These are phyloP conservation scores for Pampusana beccarii DNA, from an alignment of 2,113 vertebrate genomes.

Conservation along the genomic window DNA sequence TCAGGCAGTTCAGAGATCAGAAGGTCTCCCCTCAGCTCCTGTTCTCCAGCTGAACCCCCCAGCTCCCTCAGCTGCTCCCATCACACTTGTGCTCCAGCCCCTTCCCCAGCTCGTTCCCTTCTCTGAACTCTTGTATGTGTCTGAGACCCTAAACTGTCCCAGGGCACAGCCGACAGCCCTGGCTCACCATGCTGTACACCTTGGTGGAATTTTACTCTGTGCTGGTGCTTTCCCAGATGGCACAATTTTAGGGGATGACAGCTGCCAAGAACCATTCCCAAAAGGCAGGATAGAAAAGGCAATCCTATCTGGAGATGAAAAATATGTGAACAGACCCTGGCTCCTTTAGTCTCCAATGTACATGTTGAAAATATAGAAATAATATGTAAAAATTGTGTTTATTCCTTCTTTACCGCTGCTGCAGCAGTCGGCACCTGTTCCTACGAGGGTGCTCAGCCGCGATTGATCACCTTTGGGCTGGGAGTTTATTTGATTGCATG, in stretches of 20 bases:
- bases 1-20: too few relatives aligned
- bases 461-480: neutral
- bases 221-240: neutral
- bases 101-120: too few relatives aligned
- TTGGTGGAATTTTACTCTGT: neutral
- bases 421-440: neutral
- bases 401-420: neutral
- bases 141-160: neutral
- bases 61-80: too few relatives aligned
- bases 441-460: neutral
- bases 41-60: too few relatives aligned
- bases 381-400: neutral
- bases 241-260: neutral
- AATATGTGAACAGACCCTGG: neutral
- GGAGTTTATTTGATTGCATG: neutral
- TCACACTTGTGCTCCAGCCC: too few relatives aligned
- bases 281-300: neutral
- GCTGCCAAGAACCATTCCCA: neutral
- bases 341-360: rapidly evolving
- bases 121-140: too few relatives aligned
- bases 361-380: neutral
- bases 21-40: too few relatives aligned
- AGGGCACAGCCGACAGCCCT: neutral
- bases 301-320: neutral
- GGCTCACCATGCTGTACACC: neutral